Percentiles rank a stretch among this genome's conserved stretches.
These are phyloP conservation scores for Caranx ignobilis DNA, from an alignment of 2,113 vertebrate genomes.

Conservation along the genomic window DNA sequence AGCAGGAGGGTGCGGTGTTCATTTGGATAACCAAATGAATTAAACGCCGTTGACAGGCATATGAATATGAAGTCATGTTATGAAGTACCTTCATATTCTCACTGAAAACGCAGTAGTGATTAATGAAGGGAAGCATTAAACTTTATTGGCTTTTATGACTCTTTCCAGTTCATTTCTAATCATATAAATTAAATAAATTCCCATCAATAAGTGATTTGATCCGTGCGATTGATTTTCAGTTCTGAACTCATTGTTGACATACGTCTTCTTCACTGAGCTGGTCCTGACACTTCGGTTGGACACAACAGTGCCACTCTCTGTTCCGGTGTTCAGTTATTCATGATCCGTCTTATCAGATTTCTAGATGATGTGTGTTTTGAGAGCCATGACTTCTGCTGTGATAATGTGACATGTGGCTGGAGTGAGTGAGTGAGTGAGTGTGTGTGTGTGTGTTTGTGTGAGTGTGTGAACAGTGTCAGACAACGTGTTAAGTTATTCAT, in stretches of 20 bases:
- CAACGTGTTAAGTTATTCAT: constrained; percentile 46
- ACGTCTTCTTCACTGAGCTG: constrained; percentile 1
- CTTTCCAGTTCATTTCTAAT: no score
- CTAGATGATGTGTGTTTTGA: constrained; percentile 22
- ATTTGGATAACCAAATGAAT: neutral
- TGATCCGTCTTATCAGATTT: constrained; percentile 58
- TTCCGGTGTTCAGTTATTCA: constrained; percentile 54
- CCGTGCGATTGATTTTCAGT: neutral
- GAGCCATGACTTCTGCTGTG: constrained; percentile 22
- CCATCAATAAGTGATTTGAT: neutral
- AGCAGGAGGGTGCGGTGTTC: no score
- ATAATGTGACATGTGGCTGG: constrained; percentile 38
- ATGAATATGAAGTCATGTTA: no score
- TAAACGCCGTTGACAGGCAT: neutral
- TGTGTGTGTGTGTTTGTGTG: constrained; percentile 55
- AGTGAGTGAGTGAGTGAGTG: constrained; percentile 39
- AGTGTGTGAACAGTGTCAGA: constrained; percentile 40
- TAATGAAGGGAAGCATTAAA: no score
- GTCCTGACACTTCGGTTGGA: constrained; percentile 1
- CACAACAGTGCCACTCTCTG: constrained; percentile 5
- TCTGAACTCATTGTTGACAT: neutral
- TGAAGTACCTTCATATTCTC: no score
- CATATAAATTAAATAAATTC: no score
- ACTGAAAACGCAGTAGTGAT: no score
- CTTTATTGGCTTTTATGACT: no score